Percentiles rank a stretch among this genome's conserved stretches.
Evolutionary conservation across 1,140 invertebrate genomes (phyloP).

Genomic region (Trichoplusia ni): DNA sequence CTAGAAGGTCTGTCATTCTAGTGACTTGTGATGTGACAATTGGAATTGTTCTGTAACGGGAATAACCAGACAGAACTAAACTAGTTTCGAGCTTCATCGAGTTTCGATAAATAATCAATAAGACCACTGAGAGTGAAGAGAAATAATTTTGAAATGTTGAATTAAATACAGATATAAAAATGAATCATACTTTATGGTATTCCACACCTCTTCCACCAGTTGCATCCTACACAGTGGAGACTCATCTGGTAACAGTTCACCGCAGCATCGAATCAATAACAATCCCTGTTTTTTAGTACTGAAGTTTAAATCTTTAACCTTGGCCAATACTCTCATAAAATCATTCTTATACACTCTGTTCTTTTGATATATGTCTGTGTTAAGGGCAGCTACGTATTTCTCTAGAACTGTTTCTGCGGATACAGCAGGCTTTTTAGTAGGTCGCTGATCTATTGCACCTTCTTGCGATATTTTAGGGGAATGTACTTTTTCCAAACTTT

Average conservation of each 20-base stretch:
- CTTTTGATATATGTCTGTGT: conserved; percentile 68
- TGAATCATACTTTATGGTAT: conserved; percentile 53
- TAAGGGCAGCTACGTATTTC: conserved; percentile 63
- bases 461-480: neutral
- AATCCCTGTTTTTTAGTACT: conserved; percentile 67
- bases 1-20: too few species aligned
- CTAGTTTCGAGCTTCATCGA: too few species aligned
- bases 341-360: conserved; percentile 76
- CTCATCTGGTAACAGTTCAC: conserved; percentile 69
- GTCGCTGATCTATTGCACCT: neutral
- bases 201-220: conserved; percentile 67
- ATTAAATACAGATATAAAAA: neutral
- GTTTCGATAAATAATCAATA: too few species aligned
- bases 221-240: conserved; percentile 54
- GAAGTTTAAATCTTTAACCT: conserved; percentile 66
- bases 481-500: neutral
- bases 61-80: too few species aligned
- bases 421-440: conserved; percentile 19
- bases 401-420: conserved; percentile 62
- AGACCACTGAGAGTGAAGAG: too few species aligned
- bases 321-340: conserved; percentile 60
- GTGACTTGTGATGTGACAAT: too few species aligned
- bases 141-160: neutral
- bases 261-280: conserved; percentile 64
- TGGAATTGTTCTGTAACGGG: too few species aligned